phyloP scores from a whole-genome alignment of 2,113 vertebrate genomes.

The Tragelaphus imberbis region DNA sequence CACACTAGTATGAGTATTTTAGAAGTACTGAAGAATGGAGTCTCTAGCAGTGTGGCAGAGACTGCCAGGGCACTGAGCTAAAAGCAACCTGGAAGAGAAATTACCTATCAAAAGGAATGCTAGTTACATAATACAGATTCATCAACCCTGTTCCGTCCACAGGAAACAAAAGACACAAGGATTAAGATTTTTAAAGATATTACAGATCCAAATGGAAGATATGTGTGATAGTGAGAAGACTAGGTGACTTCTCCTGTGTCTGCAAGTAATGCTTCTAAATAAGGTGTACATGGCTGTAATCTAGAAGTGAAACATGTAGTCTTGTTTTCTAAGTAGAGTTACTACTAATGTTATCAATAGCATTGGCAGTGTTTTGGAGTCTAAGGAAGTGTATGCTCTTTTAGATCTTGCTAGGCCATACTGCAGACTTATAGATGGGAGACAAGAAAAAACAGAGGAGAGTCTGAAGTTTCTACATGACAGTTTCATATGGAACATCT shows the following conservation, averaged over 20 bases:
- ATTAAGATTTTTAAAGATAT: background rate
- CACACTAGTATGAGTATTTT: rapidly evolving
- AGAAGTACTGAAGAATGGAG: background rate
- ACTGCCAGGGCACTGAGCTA: background rate
- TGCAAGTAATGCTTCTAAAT: background rate
- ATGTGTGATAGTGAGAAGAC: background rate
- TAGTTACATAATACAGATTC: background rate
- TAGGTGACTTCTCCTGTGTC: background rate
- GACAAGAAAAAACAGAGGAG: background rate
- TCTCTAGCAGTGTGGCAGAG: rapidly evolving
- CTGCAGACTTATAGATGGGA: background rate
- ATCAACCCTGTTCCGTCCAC: background rate
- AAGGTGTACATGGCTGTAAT: background rate
- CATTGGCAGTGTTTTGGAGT: background rate
- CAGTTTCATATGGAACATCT: background rate
- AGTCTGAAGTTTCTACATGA: background rate
- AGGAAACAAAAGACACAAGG: background rate
- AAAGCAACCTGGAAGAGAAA: background rate
- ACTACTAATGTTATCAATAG: background rate
- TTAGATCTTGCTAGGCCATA: background rate
- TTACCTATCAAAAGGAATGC: background rate
- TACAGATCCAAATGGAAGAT: background rate
- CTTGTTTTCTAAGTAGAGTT: background rate
- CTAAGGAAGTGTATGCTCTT: background rate
- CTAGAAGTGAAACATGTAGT: background rate